Conservation (phyloP, 2,888 invertebrate species). For the Apantesis nais region DNA sequence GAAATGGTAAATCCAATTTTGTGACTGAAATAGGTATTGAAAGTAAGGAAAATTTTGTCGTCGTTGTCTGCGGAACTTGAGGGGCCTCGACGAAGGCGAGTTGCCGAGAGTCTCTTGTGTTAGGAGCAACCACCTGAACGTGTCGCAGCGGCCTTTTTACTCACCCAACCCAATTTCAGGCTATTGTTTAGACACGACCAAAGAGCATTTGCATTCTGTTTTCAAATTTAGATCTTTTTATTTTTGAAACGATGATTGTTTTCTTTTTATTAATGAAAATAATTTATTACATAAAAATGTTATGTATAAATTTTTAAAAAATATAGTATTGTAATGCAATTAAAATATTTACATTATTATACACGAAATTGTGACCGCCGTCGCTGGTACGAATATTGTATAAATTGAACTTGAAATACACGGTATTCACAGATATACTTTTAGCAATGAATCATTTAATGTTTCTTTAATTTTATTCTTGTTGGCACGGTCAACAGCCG, state of each 20-base stretch:
- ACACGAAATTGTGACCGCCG: background rate
- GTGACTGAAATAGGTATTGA: conserved; percentile 50
- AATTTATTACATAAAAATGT: background rate
- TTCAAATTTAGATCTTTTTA: conserved; percentile 28
- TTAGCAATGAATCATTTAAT: conserved; percentile 4
- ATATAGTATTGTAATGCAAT: too few relatives aligned
- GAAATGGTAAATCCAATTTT: conserved; percentile 39
- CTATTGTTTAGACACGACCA: conserved; percentile 60
- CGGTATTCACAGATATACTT: background rate
- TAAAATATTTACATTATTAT: too few relatives aligned
- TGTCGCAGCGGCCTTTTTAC: conserved; percentile 62
- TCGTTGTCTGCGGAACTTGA: conserved; percentile 61
- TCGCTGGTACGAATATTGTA: background rate
- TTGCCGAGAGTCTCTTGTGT: conserved; percentile 53
- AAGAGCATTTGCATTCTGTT: conserved; percentile 43
- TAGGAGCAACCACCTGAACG: conserved; percentile 64
- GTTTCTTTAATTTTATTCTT: conserved; percentile 8
- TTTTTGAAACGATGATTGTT: conserved; percentile 2
- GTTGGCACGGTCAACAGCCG: conserved; percentile 5
- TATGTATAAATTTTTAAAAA: too few relatives aligned
- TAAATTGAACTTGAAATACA: background rate
- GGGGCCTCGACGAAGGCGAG: conserved; percentile 57
- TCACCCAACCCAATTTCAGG: conserved; percentile 56
- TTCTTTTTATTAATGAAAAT: background rate
- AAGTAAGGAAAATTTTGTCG: conserved; percentile 58